A percentile compares a stretch with the other conserved stretches of the same genome.
Conservation (phyloP, 2,888 invertebrate genomes). For the Lithophane socia region DNA sequence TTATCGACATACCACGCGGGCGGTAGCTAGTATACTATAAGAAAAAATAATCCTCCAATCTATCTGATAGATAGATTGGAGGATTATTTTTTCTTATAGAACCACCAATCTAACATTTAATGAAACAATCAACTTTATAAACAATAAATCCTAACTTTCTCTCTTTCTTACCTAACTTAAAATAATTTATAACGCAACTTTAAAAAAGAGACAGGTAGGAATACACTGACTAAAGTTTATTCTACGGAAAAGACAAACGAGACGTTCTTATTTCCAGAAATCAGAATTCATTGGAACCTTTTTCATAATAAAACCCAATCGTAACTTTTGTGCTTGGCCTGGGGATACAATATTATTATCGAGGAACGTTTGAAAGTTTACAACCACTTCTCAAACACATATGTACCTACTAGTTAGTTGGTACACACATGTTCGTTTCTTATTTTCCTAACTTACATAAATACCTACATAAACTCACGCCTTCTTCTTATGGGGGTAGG, state of each 20-base stretch:
- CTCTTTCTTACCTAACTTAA: background rate
- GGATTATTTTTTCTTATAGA: background rate
- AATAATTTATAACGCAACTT: background rate
- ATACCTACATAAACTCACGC: no score
- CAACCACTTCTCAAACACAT: background rate
- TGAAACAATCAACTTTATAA: background rate
- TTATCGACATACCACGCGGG: no score
- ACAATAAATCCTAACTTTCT: no score
- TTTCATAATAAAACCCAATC: conserved; percentile 12
- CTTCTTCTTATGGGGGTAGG: no score
- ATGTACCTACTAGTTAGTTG: no score
- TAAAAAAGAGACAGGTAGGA: background rate
- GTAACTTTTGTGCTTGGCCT: conserved; percentile 13
- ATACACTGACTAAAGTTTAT: background rate
- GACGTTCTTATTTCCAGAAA: conserved; percentile 8
- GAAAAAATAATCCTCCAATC: no score
- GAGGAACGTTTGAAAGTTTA: conserved; percentile 9
- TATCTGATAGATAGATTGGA: background rate
- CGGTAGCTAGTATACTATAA: no score
- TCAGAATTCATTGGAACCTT: conserved; percentile 19
- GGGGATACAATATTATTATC: conserved; percentile 23
- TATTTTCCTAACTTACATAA: background rate
- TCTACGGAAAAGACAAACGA: background rate
- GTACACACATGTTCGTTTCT: background rate
- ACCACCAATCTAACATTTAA: background rate